Base-by-base conservation (phyloP, 1,140 invertebrate species). In the Drosophila mayri region DNA sequence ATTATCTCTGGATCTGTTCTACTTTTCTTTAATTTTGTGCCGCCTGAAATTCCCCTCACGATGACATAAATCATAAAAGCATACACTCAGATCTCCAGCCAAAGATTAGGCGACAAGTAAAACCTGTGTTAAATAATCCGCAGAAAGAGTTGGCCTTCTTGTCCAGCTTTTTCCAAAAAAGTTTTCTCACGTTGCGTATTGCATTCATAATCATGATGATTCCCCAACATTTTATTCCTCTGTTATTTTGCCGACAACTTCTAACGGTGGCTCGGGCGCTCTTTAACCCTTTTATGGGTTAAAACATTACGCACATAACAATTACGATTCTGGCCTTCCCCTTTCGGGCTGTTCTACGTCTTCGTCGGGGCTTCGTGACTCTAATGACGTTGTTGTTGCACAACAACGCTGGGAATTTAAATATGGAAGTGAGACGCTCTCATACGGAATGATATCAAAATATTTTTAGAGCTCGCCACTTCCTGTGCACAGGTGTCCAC, bases 231-330 rank as follows among this genome's bases (percentile, higher is more conserved):
- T 43, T 46, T 0, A 12, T 35, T 43, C 16, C 18, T 66, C n/a
- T 68, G 40, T 78, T 58, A 54, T 70, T 71, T 70, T 37, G 41
- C 71, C 71, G 73, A 55, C 66, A 12, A 72, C 50, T 25, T 57
- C 60, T 74, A 74, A 76, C 73, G 73, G 71, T 75, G 40, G 50
- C 47, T 18, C 22, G 44, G 32, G 62, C 63, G 43, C 75, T 66
- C 73, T 66, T 76, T 76, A 76, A 66, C 70, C 68, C 73, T 67
- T 75, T 74, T 63, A 63, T 55, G 70, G 40, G 50, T 54, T 63
- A 52, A 68, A 44, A 44, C 65, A 70, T 59, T 72, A 72, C 68
- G 43, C 64, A 72, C 52, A 71, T 72, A 72, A 72, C 54, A 73
- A 73, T 72, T 73, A 72, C 67, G 18, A 22, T 71, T 64, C 35